Evolutionary conservation across 2,797 vertebrate species (phyloP).

Genomic region (Protosalanx chinensis): DNA sequence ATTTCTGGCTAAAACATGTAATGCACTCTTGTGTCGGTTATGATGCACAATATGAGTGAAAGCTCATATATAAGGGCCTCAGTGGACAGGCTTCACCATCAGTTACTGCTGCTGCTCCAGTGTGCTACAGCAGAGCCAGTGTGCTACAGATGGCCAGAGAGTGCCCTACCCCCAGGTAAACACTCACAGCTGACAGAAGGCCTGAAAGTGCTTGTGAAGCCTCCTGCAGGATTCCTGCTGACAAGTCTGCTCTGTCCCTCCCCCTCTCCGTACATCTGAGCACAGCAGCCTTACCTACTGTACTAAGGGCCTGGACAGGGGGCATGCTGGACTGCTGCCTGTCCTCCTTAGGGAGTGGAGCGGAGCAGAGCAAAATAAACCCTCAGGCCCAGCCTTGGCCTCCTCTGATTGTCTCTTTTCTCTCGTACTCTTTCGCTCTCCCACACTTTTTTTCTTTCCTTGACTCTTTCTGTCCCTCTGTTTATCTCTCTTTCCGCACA

Average conservation of each 20-base stretch:
- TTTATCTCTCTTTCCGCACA: constrained; percentile 21
- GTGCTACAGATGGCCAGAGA: constrained; percentile 18
- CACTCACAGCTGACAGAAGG: constrained; percentile 15
- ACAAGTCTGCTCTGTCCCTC: constrained; percentile 12
- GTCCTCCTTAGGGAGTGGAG: constrained; percentile 44
- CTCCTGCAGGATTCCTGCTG: background rate
- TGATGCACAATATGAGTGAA: background rate
- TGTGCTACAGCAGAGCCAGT: background rate
- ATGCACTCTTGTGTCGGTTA: background rate
- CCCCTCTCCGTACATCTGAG: constrained; percentile 39
- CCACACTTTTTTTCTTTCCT: too few relatives aligned
- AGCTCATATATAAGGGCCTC: background rate
- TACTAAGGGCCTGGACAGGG: constrained; percentile 54
- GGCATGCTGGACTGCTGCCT: constrained; percentile 53
- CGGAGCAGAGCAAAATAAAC: constrained; percentile 40
- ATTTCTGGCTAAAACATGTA: background rate
- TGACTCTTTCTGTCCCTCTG: background rate
- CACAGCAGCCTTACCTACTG: background rate
- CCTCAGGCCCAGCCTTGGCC: constrained; percentile 37
- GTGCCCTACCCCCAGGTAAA: constrained; percentile 18
- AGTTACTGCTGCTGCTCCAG: background rate
- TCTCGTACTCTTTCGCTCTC: too few relatives aligned
- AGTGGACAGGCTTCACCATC: background rate
- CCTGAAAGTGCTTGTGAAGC: background rate
- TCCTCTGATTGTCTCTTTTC: constrained; percentile 17